Evolutionary conservation across 2,888 invertebrate species (phyloP), one percentile per base, ranked within the genome.

Genomic region (Drosophila emarginata): DNA sequence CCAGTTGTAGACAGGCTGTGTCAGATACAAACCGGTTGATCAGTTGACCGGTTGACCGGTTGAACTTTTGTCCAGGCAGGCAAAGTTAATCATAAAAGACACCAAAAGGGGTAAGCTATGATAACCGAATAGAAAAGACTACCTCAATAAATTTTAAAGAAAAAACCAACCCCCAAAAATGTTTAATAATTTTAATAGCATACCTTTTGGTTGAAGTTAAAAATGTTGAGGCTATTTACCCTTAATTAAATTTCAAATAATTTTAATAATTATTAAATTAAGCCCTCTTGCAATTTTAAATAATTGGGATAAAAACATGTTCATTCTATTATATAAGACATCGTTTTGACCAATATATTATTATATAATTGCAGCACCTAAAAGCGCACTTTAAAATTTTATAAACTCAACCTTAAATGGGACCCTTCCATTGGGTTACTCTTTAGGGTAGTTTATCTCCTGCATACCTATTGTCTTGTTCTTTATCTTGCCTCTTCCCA

Each of bases 1-100:
- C 65, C 79, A 78, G 81, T 77, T 74, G 79, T 83, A 78, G 81
- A 84, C 87, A 84, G 80, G 77, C 85, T 79, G 72, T 73, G 66
- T 77, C 69, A 76, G 72, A 67, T 70, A 54, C 72, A 64, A 87
- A 84, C 87, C 82, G 77, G 87, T 84, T 81, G 5, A 39, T 57
- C 45, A 12, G 18, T 45, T 79, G 79, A 72, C 70, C 86, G 78
- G 73, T 71, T 85, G 84, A 87, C 80, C 87, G 85, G 87, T 82
- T 80, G 76, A 77, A 80, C 72, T 79, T 74, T 59, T 39, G 28
- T 57, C 80, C 74, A 68, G 74, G 78, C 67, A 66, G 68, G 61
- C 73, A 74, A 45, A 45, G 45, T 45, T 45, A 45, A 45, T 45
- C 18, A 45, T 21, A 45, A 45, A 45, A 18, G 61, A 54, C 64